Evolutionary conservation across 2,888 invertebrate species (phyloP), one percentile per base, ranked within the genome.

Genomic region (Apodemia mormo): DNA sequence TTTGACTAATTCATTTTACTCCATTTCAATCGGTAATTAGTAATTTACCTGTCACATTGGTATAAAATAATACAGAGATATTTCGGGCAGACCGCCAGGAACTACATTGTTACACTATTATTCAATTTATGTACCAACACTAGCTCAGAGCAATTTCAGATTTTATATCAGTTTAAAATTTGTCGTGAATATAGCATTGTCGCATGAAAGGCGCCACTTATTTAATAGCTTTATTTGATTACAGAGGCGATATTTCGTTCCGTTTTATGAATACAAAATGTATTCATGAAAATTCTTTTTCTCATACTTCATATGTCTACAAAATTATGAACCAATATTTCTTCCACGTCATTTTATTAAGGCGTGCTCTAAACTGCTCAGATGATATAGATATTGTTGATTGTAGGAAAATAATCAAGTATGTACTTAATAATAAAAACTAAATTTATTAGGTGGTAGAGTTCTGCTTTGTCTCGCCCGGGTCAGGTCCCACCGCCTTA

Each of bases 111-210:
- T 22, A 22, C 22, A 22, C 22, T 61, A 33, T 61, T 61, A 61
- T 61, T 61, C 61, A 61, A 61, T 61, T 61, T 61, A 61, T 61
- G 61, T 33, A 30, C 61, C 33, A 33, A 61, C 14, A 61, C 37
- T 61, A 61, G 43, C 68, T 69, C 58, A 1, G 37, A 33, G 40
- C 33, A 49, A 69, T 71, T 68, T 61, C 52, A 67, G 68, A 66
- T 66, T 72, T 66, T 70, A 68, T 64, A 66, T 68, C 52, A 61
- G 52, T 68, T 72, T 72, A 58, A 68, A 67, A 66, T 45, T 67
- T 64, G 66, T 65, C 40, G 33, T 67, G 64, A 43, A 54, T 66
- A 69, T 56, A 66, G 68, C 67, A 65, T 67, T 70, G 68, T 71
- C 67, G 67, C 56, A 45, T 64, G 67, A 65, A 52, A 12, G 65